These are phyloP conservation scores for Lepidothrix coronata DNA, from an alignment of 2,113 vertebrate genomes.

Conservation along the genomic window DNA sequence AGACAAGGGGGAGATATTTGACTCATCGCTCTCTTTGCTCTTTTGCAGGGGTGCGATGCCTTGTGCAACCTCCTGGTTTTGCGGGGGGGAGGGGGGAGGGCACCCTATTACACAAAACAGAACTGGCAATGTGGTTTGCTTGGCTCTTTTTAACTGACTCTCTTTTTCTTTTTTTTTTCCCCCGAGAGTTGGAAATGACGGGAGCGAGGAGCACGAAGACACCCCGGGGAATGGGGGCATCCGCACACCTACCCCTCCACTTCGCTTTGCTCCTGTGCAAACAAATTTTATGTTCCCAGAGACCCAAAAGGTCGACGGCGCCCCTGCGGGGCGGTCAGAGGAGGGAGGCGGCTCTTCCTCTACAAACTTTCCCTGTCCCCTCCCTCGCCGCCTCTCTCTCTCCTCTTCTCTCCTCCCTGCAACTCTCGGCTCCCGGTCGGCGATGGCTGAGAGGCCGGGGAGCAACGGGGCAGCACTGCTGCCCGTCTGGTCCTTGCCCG, in stretches of 20 bases:
- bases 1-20: neutral
- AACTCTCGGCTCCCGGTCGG: neutral
- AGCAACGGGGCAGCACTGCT: neutral
- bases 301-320: neutral
- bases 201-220: neutral
- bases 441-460: neutral
- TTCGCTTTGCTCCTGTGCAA: neutral
- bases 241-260: neutral
- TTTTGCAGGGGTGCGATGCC: neutral
- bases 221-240: neutral
- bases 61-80: neutral
- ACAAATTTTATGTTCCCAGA: neutral
- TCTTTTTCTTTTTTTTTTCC: neutral
- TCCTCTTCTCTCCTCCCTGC: neutral
- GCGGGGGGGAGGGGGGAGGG: neutral
- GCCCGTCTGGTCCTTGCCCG: constrained; percentile 28
- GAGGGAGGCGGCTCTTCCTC: constrained; percentile 74
- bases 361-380: constrained; percentile 71
- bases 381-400: constrained; percentile 28
- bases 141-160: neutral
- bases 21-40: neutral
- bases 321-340: neutral
- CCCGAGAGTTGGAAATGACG: neutral
- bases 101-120: neutral
- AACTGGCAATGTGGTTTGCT: neutral